Conservation (phyloP, 2,797 vertebrate species). For the Coregonus sp. region DNA sequence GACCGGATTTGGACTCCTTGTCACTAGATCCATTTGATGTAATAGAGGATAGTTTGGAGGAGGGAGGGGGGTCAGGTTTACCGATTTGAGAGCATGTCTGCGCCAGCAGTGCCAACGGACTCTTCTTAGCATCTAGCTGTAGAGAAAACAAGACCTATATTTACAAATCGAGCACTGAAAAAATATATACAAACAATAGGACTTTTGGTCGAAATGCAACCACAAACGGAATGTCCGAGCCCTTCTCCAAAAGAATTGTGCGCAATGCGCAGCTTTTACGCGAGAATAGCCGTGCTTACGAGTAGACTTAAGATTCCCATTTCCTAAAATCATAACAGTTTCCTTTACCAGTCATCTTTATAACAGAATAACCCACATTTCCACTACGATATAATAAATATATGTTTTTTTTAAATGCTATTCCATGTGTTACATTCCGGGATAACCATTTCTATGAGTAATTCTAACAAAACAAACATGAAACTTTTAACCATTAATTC, state of each 20-base stretch:
- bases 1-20: conserved; percentile 94
- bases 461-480: not conserved
- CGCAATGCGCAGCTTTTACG: conserved; percentile 12
- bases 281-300: not conserved
- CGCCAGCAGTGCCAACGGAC: conserved; percentile 93
- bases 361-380: not conserved
- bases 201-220: not conserved
- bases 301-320: not conserved
- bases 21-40: conserved; percentile 86
- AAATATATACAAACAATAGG: not conserved
- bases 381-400: not conserved
- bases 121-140: conserved; percentile 99
- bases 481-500: not conserved
- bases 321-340: not conserved
- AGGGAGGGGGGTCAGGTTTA: conserved; percentile 95
- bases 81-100: conserved; percentile 99
- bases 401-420: not conserved
- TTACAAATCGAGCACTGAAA: conserved; percentile 24
- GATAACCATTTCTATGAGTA: not conserved
- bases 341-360: not conserved
- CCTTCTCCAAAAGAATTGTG: not conserved
- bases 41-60: conserved; percentile 92
- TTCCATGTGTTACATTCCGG: not conserved
- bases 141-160: conserved; percentile 53
- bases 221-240: not conserved